These are phyloP conservation scores for Hypothenemus hampei DNA, from an alignment of 1,140 invertebrate species.

Conservation along the genomic window DNA sequence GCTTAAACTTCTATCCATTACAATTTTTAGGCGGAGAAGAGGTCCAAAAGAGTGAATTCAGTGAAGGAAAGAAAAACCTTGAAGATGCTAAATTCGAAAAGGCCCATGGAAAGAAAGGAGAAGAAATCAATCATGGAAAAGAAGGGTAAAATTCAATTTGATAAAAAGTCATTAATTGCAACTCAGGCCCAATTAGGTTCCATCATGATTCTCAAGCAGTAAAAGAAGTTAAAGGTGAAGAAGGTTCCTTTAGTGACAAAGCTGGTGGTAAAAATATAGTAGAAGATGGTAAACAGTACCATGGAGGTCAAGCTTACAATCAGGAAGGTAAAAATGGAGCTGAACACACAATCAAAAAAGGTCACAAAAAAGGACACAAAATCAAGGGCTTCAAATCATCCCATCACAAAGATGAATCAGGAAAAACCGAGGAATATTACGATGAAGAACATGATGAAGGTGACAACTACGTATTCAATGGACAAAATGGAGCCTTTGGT, in stretches of 20 bases:
- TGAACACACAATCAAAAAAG: conserved; percentile 50
- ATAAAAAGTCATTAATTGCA: no score
- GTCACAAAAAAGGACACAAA: conserved; percentile 61
- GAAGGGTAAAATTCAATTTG: conserved; percentile 41
- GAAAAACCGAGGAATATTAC: conserved; percentile 60
- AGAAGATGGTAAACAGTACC: conserved; percentile 53
- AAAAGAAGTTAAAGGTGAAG: conserved; percentile 51
- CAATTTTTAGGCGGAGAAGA: conserved; percentile 44
- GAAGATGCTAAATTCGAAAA: conserved; percentile 52
- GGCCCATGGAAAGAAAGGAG: conserved; percentile 49
- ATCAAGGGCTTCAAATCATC: conserved; percentile 60
- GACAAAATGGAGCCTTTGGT: conserved; percentile 48
- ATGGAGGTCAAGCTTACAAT: conserved; percentile 51
- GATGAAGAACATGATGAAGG: conserved; percentile 62
- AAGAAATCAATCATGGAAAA: conserved; percentile 49
- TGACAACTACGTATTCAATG: conserved; percentile 51
- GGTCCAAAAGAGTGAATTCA: conserved; percentile 51
- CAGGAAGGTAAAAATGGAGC: conserved; percentile 51
- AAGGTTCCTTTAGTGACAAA: conserved; percentile 53
- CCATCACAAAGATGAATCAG: conserved; percentile 61
- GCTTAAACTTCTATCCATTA: not conserved
- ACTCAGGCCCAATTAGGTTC: conserved; percentile 32
- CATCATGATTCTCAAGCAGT: conserved; percentile 48
- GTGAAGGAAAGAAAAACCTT: conserved; percentile 51
- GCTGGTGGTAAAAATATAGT: conserved; percentile 53